These are phyloP conservation scores for Elephantulus edwardii DNA, from an alignment of 2,113 vertebrate species.

Conservation along the genomic window DNA sequence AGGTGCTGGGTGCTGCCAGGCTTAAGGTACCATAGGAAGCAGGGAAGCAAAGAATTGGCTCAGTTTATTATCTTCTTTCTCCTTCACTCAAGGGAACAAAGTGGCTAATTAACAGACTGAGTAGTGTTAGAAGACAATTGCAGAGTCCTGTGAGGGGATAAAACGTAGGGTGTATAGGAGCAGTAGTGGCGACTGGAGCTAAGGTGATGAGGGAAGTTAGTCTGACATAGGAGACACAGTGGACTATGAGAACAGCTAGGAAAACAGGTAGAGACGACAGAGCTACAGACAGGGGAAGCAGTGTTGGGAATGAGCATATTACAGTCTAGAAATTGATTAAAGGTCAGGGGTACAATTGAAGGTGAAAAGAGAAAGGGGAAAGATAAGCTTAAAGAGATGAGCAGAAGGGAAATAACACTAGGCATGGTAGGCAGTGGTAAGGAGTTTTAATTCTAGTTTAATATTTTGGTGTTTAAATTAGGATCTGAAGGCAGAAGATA, in stretches of 20 bases:
- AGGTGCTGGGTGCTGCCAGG: background rate
- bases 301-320: background rate
- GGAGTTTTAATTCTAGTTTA: background rate
- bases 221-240: background rate
- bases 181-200: background rate
- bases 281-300: background rate
- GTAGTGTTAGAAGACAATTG: background rate
- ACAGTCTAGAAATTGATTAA: background rate
- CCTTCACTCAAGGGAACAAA: background rate
- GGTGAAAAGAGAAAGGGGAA: background rate
- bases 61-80: background rate
- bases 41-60: background rate
- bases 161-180: fast-evolving
- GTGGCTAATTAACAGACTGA: background rate
- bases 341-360: background rate
- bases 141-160: background rate
- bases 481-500: background rate
- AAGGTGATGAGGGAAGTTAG: background rate
- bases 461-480: background rate
- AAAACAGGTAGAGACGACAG: background rate
- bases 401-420: background rate
- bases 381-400: background rate
- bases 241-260: background rate
- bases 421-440: background rate
- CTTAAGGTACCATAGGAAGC: background rate